Evolutionary conservation across 2,113 vertebrate genomes (phyloP).

Genomic region (Calonectris borealis): DNA sequence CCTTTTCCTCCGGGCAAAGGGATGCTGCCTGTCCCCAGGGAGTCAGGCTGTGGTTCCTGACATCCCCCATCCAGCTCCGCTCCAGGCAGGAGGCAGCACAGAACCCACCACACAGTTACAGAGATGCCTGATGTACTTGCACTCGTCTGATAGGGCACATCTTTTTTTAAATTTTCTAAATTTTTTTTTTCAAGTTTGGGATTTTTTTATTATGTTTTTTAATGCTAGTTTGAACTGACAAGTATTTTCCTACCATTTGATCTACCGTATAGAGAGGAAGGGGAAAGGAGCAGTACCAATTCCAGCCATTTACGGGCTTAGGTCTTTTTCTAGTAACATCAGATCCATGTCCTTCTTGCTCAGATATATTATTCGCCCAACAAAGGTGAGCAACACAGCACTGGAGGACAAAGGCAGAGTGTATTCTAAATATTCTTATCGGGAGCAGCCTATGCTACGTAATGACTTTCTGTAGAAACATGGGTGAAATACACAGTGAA

Average conservation of each 20-base stretch:
- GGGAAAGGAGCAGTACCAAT: background rate
- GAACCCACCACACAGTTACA: background rate
- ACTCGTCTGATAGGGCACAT: background rate
- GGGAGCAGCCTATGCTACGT: background rate
- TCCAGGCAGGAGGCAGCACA: background rate
- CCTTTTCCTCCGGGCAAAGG: too few relatives aligned
- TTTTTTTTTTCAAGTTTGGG: background rate
- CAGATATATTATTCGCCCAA: background rate
- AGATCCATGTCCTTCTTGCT: background rate
- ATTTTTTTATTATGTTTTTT: background rate
- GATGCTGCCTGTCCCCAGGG: background rate
- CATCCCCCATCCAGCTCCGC: background rate
- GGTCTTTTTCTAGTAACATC: background rate
- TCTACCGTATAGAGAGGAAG: background rate
- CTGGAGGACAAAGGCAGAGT: background rate
- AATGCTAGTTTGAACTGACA: background rate
- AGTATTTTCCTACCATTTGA: background rate
- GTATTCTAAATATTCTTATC: conserved; percentile 32
- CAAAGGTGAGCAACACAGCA: background rate
- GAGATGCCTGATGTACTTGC: background rate
- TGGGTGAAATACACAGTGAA: conserved; percentile 28
- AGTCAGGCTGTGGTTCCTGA: background rate
- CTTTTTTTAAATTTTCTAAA: background rate
- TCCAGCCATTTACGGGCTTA: background rate
- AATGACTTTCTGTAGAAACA: conserved; percentile 17